These are phyloP conservation scores for Shinisaurus crocodilurus DNA, from an alignment of 2,113 vertebrate species.

Conservation along the genomic window DNA sequence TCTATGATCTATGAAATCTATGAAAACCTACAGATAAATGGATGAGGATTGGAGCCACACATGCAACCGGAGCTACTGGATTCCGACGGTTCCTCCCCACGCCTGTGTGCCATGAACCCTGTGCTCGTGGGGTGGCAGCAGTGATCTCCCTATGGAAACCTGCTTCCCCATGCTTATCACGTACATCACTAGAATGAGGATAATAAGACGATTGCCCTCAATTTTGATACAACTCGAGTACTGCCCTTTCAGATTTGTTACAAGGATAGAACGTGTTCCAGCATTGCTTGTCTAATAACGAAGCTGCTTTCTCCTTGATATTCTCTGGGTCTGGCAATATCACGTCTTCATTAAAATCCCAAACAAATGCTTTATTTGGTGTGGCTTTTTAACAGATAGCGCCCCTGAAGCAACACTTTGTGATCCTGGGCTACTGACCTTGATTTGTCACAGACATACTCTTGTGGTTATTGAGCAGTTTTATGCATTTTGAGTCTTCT, in stretches of 20 bases:
- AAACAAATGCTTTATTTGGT: neutral
- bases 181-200: neutral
- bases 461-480: neutral
- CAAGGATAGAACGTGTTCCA: neutral
- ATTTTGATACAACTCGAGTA: neutral
- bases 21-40: too few relatives aligned
- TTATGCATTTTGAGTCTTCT: neutral
- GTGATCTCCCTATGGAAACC: neutral
- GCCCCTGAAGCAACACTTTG: neutral
- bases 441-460: neutral
- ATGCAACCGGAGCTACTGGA: neutral
- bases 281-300: neutral
- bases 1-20: too few relatives aligned
- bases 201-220: neutral
- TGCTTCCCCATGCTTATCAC: neutral
- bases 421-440: neutral
- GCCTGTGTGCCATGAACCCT: neutral
- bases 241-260: neutral
- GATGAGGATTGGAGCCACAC: neutral
- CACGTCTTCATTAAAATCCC: neutral
- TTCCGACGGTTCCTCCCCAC: neutral
- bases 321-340: neutral
- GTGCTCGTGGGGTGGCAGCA: neutral
- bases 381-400: neutral
- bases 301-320: neutral